Evolutionary conservation across 2,113 vertebrate genomes (phyloP), one percentile per base, ranked within the genome.

Genomic region (Syngnathus floridae): DNA sequence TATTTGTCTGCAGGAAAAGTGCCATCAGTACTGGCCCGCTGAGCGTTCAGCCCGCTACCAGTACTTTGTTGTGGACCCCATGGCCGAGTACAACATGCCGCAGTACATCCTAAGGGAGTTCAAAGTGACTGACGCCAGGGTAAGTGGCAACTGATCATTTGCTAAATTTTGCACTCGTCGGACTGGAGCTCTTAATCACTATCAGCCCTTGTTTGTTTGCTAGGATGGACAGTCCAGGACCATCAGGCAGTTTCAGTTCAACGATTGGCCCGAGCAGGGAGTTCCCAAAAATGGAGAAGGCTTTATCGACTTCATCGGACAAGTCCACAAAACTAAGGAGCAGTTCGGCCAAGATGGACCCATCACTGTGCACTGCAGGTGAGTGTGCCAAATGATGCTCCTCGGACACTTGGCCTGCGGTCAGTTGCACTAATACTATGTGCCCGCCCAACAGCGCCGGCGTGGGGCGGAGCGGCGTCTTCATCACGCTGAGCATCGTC

Each of bases 31-130:
- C 88, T 99, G 96, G 96, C 96, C 96, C 0, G 93, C 95, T 0
- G 95, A 97, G 80, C 94, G 93, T 67, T 97, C 96, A 21, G 95
- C 96, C 49, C 93, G 96, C 8, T 99, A 97, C 89, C 96, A 98
- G 80, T 98, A 98, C 86, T 98, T 99, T 0, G 96, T 98, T 6
- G 96, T 98, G 75, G 96, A 99, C 75, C 96, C 95, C 0, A 97
- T 99, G 96, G 96, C 96, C 1, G 96, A 99, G 76, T 99, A 99
- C 90, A 99, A 97, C 90, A 99, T 99, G 96, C 96, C 96, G 0
- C 95, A 99, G 90, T 99, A 99, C 76, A 98, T 99, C 81, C 88
- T 99, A n/a, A 90, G 96, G 21, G 96, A 98, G 82, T 97, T 99
- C 88, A 98, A 99, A 81, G 95, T 98, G 88, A 98, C 95, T 0